Conservation (phyloP, 2,113 vertebrate species). For the Carassius gibelio region DNA sequence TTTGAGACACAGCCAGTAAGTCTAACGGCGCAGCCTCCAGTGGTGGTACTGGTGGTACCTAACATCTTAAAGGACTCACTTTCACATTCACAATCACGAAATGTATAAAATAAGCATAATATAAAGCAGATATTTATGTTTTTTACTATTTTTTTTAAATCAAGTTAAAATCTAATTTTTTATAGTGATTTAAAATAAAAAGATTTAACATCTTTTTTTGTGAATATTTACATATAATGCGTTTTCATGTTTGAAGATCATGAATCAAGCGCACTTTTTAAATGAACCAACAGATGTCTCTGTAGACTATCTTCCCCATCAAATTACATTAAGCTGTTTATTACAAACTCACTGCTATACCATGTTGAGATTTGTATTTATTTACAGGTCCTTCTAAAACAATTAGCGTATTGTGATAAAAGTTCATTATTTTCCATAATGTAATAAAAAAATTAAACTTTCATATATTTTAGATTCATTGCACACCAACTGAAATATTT, state of each 20-base stretch:
- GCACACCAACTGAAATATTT: too few relatives aligned
- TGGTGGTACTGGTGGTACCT: conserved; percentile 18
- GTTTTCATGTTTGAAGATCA: background rate
- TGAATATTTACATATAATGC: background rate
- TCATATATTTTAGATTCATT: too few relatives aligned
- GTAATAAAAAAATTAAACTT: too few relatives aligned
- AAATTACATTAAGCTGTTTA: background rate
- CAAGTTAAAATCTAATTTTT: background rate
- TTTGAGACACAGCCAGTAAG: background rate
- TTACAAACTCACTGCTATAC: background rate
- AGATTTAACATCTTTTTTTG: background rate
- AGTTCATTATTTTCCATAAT: too few relatives aligned
- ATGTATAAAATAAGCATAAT: background rate
- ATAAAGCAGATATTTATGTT: background rate
- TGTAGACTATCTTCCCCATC: conserved; percentile 30
- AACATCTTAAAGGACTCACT: conserved; percentile 14
- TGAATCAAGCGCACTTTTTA: background rate
- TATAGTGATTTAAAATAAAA: background rate
- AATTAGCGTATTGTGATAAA: too few relatives aligned
- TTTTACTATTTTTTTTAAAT: background rate
- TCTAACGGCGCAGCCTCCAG: conserved; percentile 1
- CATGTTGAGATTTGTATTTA: background rate
- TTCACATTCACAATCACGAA: background rate
- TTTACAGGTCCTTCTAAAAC: too few relatives aligned
- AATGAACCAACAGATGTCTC: conserved; percentile 63